phyloP scores from a whole-genome alignment of 2,797 vertebrate genomes.

The Orientallactaga sibirica region DNA sequence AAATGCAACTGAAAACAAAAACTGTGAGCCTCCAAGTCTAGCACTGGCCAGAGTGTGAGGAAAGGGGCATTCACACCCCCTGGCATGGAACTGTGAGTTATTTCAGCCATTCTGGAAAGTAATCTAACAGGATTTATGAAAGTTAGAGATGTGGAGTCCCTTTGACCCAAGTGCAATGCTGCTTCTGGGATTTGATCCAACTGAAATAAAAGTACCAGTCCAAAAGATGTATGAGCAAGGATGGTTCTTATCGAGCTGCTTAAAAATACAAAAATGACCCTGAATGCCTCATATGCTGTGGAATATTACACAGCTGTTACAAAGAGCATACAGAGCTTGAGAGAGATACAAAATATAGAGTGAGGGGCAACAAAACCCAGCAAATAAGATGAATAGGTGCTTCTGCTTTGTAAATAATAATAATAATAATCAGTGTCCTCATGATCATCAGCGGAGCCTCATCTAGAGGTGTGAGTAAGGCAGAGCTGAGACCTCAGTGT shows the following conservation, averaged over 20 bases:
- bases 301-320: slow-evolving; percentile 60
- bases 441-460: not conserved
- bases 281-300: not conserved
- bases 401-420: not conserved
- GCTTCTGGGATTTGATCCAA: slow-evolving; percentile 77
- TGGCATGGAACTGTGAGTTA: slow-evolving; percentile 58
- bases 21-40: slow-evolving; percentile 24
- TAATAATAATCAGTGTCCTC: not conserved
- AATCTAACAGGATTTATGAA: slow-evolving; percentile 74
- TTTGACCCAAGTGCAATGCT: slow-evolving; percentile 64
- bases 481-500: not conserved
- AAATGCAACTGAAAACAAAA: slow-evolving; percentile 59
- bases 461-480: not conserved
- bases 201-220: slow-evolving; percentile 56
- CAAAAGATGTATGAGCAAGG: slow-evolving; percentile 57
- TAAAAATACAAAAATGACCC: slow-evolving; percentile 14
- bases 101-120: slow-evolving; percentile 62
- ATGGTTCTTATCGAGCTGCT: slow-evolving; percentile 20
- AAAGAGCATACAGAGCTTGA: slow-evolving; percentile 49
- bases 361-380: not conserved
- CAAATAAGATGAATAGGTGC: not conserved
- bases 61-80: not conserved
- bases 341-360: not conserved
- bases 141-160: slow-evolving; percentile 57
- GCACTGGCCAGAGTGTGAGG: not conserved